phyloP scores from a whole-genome alignment of 2,113 vertebrate genomes.

The Camelus bactrianus region DNA sequence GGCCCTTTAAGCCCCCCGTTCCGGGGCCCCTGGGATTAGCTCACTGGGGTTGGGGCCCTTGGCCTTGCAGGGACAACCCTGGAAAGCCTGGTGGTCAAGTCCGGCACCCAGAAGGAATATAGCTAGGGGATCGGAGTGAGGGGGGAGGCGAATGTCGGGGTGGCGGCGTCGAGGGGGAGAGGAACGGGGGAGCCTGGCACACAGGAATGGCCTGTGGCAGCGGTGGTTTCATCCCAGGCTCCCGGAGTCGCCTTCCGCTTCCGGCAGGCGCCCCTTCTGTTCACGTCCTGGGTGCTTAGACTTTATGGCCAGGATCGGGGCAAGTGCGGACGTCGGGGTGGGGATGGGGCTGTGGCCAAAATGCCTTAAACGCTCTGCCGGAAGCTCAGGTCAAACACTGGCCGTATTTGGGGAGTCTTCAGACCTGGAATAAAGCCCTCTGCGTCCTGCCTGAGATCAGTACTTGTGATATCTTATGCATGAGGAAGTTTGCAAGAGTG shows the following conservation, averaged over 20 bases:
- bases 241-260: background rate
- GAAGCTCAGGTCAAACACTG: background rate
- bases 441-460: background rate
- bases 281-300: background rate
- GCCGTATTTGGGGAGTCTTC: background rate
- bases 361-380: background rate
- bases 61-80: too few relatives aligned
- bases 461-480: background rate
- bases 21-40: background rate
- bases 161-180: background rate
- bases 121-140: background rate
- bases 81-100: background rate
- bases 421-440: background rate
- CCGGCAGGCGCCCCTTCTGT: fast-evolving
- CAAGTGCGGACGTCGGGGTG: background rate
- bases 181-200: background rate
- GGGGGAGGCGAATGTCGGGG: background rate
- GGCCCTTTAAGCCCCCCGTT: background rate
- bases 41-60: background rate
- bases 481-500: background rate
- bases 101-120: background rate
- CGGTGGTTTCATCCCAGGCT: background rate
- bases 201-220: too few relatives aligned
- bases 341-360: background rate
- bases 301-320: background rate